Percentiles rank a stretch among this genome's conserved stretches.
phyloP scores from a whole-genome alignment of 2,797 vertebrate genomes.

The Coracias cyanogaster region DNA sequence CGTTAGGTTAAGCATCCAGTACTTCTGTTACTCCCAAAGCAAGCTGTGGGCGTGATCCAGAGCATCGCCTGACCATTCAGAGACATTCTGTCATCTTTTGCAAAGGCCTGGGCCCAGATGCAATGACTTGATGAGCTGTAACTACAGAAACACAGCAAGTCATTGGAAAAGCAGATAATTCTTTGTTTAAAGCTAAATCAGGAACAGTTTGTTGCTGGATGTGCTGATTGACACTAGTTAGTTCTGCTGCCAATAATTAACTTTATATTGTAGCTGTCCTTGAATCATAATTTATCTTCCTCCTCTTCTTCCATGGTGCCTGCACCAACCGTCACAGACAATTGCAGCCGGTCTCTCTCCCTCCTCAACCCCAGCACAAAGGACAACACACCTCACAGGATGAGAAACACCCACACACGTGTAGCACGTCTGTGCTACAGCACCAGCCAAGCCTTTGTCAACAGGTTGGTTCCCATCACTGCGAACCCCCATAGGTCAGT shows the following conservation, averaged over 20 bases:
- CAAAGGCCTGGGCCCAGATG: neutral
- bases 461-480: neutral
- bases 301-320: neutral
- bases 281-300: neutral
- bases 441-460: fast-evolving
- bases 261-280: neutral
- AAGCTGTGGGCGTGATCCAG: neutral
- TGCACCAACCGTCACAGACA: neutral
- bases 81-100: neutral
- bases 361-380: neutral
- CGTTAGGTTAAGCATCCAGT: neutral
- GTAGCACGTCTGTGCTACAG: fast-evolving
- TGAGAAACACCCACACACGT: neutral
- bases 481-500: neutral
- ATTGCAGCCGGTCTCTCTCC: neutral
- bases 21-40: neutral
- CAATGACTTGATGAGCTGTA: neutral
- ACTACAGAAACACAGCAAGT: neutral
- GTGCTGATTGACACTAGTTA: neutral
- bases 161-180: neutral
- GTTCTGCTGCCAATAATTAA: neutral
- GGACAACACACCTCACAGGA: fast-evolving
- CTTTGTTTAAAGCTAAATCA: neutral
- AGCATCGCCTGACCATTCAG: fast-evolving
- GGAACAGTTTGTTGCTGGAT: neutral